Base-by-base conservation (phyloP, 2,888 invertebrate species). In the Meta bourneti region DNA sequence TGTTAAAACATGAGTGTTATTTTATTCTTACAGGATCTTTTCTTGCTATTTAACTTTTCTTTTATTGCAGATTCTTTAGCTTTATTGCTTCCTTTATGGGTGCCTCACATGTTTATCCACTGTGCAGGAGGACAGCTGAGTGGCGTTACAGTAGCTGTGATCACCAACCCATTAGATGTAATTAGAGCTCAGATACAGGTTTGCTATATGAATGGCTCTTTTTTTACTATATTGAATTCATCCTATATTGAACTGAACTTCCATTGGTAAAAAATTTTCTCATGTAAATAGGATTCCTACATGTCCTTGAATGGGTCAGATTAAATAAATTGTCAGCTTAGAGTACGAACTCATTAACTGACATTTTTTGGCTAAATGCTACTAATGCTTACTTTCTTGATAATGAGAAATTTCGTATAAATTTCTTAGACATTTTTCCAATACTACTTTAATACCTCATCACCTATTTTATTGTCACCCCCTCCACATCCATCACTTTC, bases 161-260 rank as follows among this genome's bases (percentile, higher is more conserved):
- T 99, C 85, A 99, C 99, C n/a, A 99, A 99, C 95, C 98, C 99
- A 0, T 95, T 99, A 94, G 99, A 99, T 94, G 97, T 98, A 69
- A 97, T 99, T 13, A 96, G 99, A 54, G 98, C 99, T 0, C 96
- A 99, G 94, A 95, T 99, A 78, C 99, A 99, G 96, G 98, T 97
- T 94, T 93, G 93, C 8, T 51, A n/a, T 13, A 48, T 13, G 0
- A 70, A 13, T 49, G 16, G n/a, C 19, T 49, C 8, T n/a, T 6
- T 34, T 81, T n/a, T 19, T 79, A 13, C 70, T 70, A 6, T 11
- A 69, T 19, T 72, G 20, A n/a, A 6, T 72, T 13, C 7, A 8
- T 19, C 19, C 19, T 72, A 8, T 0, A 19, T 74, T 74, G 34
- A 20, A 7, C 8, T 19, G 19, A 74, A 20, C 6, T 69, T 11